Conservation (phyloP, 1,140 invertebrate species). For the Monomorium pharaonis region DNA sequence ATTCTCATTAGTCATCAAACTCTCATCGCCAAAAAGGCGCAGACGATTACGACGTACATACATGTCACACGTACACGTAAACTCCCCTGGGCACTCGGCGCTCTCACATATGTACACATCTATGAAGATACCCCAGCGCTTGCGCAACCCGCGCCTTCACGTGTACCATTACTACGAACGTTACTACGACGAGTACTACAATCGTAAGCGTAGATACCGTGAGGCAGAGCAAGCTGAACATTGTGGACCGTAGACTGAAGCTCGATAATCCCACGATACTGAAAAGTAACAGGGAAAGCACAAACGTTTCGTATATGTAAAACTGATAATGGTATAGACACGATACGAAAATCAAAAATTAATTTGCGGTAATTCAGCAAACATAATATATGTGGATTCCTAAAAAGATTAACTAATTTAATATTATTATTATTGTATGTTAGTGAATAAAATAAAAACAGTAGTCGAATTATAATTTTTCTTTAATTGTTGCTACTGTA, state of each 20-base stretch:
- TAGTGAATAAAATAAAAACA: too few species aligned
- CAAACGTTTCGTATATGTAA: constrained; percentile 30
- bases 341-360: neutral
- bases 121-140: neutral
- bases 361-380: neutral
- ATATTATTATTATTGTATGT: too few species aligned
- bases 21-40: constrained; percentile 6
- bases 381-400: neutral
- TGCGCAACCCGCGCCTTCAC: constrained; percentile 60
- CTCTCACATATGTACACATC: neutral
- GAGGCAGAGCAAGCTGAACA: constrained; percentile 16
- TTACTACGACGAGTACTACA: constrained; percentile 69
- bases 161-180: constrained; percentile 65
- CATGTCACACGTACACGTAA: neutral
- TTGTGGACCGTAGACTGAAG: constrained; percentile 2
- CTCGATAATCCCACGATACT: constrained; percentile 67
- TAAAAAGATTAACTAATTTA: too few species aligned
- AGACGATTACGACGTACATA: constrained; percentile 12
- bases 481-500: neutral
- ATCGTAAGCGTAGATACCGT: constrained; percentile 62
- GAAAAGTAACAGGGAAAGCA: constrained; percentile 34
- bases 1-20: constrained; percentile 29
- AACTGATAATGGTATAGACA: neutral
- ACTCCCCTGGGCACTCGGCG: neutral
- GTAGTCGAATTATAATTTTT: neutral